Evolutionary conservation across 2,888 invertebrate genomes (phyloP).

Genomic region (Oscheius sp.): DNA sequence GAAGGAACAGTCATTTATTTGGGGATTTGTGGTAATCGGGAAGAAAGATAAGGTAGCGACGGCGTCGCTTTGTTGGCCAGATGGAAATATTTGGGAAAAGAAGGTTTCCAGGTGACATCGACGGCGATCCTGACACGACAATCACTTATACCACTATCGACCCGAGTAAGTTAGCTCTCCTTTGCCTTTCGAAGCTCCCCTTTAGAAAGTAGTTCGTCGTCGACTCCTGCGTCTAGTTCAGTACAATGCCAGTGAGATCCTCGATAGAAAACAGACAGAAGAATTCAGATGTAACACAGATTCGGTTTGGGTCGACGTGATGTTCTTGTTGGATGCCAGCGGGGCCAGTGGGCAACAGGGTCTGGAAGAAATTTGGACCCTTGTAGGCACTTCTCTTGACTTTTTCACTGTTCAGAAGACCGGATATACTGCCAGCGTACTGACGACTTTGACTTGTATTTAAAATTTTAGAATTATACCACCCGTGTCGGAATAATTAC

Average conservation of each 20-base stretch:
- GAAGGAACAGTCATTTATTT: neutral
- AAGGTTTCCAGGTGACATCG: slow-evolving; percentile 11
- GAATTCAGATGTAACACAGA: slow-evolving; percentile 8
- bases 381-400: neutral
- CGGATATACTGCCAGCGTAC: neutral
- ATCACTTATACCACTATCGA: neutral
- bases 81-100: no score
- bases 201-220: no score
- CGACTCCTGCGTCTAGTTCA: neutral
- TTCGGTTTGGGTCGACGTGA: slow-evolving; percentile 6
- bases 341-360: neutral
- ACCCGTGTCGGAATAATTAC: slow-evolving; percentile 25
- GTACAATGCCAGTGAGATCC: no score
- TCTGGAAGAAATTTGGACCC: neutral
- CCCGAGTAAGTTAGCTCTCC: neutral
- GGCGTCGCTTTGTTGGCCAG: no score
- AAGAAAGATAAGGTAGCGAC: no score
- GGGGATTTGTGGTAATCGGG: no score
- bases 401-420: slow-evolving; percentile 11
- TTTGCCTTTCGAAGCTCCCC: neutral
- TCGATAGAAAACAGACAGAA: neutral
- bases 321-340: slow-evolving; percentile 5
- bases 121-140: neutral
- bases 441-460: no score
- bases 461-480: neutral